These are phyloP conservation scores for Protobothrops mucrosquamatus DNA, from an alignment of 2,113 vertebrate species.

Conservation along the genomic window DNA sequence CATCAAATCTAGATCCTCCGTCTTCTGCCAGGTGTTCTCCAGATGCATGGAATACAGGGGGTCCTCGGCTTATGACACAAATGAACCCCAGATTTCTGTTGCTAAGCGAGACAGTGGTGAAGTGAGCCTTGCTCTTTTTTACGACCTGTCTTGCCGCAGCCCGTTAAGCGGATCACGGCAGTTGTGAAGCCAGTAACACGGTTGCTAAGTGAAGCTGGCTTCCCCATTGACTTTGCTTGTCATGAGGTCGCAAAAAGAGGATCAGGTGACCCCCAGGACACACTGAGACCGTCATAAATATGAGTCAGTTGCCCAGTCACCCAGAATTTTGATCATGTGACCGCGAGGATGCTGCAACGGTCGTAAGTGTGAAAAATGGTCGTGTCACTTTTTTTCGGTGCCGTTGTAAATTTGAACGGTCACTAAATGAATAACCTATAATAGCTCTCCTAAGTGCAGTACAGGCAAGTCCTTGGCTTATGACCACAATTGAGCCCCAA, in stretches of 20 bases:
- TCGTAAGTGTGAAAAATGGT: background rate
- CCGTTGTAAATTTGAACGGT: background rate
- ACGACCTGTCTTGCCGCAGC: background rate
- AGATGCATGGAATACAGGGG: background rate
- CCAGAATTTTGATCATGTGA: background rate
- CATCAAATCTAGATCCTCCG: background rate
- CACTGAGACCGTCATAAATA: background rate
- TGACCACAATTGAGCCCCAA: no score
- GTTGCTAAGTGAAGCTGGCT: no score
- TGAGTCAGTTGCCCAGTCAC: fast-evolving
- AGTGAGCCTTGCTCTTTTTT: background rate
- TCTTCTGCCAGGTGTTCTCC: background rate
- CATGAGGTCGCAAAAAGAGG: background rate
- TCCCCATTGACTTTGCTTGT: background rate
- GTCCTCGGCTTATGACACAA: background rate
- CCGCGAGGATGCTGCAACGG: background rate
- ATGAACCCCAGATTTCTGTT: background rate
- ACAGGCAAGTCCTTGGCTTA: no score
- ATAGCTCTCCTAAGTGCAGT: no score
- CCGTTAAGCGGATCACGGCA: no score
- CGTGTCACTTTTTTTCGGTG: background rate
- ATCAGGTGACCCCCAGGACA: no score
- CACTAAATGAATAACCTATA: background rate
- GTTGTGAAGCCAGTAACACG: no score
- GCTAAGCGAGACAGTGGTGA: no score